Conservation (phyloP, 2,888 invertebrate species). For the Drosophila kambysellisi region DNA sequence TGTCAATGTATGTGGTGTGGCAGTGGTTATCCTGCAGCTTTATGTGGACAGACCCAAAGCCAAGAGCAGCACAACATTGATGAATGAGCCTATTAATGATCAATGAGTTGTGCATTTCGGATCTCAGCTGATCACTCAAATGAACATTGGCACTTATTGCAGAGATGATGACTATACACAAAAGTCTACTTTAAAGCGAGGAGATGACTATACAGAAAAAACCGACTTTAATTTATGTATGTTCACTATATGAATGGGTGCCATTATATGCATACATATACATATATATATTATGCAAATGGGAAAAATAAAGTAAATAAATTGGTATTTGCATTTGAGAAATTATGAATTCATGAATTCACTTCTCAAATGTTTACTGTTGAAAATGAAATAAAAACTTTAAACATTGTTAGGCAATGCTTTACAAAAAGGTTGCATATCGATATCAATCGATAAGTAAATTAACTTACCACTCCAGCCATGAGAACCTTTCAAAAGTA, state of each 20-base stretch:
- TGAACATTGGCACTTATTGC: constrained; percentile 8
- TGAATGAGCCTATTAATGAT: constrained; percentile 26
- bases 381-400: not conserved
- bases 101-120: constrained; percentile 26
- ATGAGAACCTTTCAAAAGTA: not conserved
- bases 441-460: not conserved
- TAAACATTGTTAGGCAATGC: not conserved
- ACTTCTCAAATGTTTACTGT: not conserved
- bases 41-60: not conserved
- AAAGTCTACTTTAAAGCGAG: not conserved
- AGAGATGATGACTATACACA: constrained; percentile 7
- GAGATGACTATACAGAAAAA: not conserved
- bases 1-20: not conserved
- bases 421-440: not conserved
- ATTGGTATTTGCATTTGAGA: not conserved
- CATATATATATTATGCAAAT: not conserved
- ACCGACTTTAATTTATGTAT: not conserved
- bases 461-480: not conserved
- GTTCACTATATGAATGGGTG: not conserved
- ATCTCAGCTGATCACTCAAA: constrained; percentile 28
- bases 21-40: constrained; percentile 37
- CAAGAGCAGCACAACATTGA: constrained; percentile 16
- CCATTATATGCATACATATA: not conserved
- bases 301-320: not conserved
- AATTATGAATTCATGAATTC: not conserved